Evolutionary conservation across 2,113 vertebrate species (phyloP).

Genomic region (Lepus europaeus): DNA sequence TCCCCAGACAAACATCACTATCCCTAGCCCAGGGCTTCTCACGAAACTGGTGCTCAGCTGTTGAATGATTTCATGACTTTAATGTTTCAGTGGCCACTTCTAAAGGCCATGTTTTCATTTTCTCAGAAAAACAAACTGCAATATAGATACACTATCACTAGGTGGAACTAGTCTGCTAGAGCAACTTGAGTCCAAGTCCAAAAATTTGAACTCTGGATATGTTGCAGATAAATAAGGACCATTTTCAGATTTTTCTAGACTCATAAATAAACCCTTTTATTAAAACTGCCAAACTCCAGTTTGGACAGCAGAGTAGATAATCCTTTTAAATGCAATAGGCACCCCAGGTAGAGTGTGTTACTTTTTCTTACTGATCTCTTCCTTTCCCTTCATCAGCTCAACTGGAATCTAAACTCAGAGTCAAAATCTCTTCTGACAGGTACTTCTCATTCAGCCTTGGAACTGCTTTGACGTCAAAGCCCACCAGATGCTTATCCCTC

Average conservation of each 20-base stretch:
- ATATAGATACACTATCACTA: conserved; percentile 72
- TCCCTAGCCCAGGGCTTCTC: conserved; percentile 59
- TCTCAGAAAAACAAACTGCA: conserved; percentile 75
- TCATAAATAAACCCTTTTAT: conserved; percentile 51
- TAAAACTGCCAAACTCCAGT: conserved; percentile 36
- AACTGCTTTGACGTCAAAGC: conserved; percentile 49
- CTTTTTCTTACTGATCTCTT: conserved; percentile 65
- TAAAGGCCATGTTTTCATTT: conserved; percentile 60
- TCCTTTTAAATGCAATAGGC: conserved; percentile 51
- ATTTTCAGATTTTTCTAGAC: conserved; percentile 37
- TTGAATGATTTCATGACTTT: conserved; percentile 77
- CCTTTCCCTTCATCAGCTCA: conserved; percentile 58
- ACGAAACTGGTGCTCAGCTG: conserved; percentile 27
- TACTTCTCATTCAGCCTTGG: conserved; percentile 66
- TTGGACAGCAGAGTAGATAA: conserved; percentile 46
- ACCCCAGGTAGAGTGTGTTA: conserved; percentile 25
- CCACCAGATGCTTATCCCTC: conserved; percentile 53
- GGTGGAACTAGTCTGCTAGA: conserved; percentile 69
- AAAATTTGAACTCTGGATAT: background rate
- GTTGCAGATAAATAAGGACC: background rate
- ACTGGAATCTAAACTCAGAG: conserved; percentile 55
- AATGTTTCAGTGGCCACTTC: background rate
- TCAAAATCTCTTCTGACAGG: conserved; percentile 52
- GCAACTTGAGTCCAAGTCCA: background rate
- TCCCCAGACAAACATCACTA: background rate